Conservation (phyloP, 2,113 vertebrate genomes). For the Pampusana beccarii region DNA sequence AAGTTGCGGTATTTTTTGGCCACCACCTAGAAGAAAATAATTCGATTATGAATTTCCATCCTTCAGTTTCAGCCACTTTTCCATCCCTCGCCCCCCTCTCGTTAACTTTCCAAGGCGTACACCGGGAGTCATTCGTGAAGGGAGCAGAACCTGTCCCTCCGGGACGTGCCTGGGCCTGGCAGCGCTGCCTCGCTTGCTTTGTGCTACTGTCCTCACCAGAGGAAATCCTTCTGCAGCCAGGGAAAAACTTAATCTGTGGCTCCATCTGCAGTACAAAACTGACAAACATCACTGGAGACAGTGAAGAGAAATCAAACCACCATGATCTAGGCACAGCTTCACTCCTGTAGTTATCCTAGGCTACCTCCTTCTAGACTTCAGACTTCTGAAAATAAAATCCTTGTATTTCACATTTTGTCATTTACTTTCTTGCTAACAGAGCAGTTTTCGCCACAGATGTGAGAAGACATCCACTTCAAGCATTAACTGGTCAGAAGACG, state of each 20-base stretch:
- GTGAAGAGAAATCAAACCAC: neutral
- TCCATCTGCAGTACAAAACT: conserved; percentile 62
- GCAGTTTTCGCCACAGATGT: neutral
- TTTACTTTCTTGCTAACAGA: neutral
- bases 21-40: conserved; percentile 85
- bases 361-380: neutral
- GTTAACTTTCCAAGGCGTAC: neutral
- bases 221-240: neutral
- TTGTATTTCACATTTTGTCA: neutral
- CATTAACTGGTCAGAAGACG: neutral
- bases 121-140: too few species aligned
- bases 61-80: neutral
- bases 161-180: neutral
- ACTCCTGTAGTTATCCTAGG: neutral
- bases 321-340: neutral
- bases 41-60: rapidly evolving
- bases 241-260: conserved; percentile 51
- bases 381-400: neutral
- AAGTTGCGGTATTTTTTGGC: conserved; percentile 96
- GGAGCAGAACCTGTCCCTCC: neutral
- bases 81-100: neutral
- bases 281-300: neutral
- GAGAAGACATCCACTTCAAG: neutral
- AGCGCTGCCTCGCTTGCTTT: neutral
- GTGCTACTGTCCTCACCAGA: neutral